These are phyloP conservation scores for Spongilla lacustris DNA, from an alignment of 37 sponge, comb jelly and placozoan species.

Conservation along the genomic window DNA sequence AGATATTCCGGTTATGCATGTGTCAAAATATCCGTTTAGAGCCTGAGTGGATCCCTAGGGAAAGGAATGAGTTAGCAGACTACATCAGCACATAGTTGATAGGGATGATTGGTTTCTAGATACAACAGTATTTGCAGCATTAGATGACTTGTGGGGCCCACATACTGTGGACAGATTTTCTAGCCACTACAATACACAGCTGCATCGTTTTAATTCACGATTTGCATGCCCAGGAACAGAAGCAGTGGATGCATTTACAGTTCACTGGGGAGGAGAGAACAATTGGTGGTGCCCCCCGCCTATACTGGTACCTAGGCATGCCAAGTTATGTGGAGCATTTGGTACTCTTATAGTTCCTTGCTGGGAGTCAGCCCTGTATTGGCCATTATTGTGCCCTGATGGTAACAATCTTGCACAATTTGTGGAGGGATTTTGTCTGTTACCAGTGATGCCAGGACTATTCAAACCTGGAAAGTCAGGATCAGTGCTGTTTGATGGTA, in stretches of 20 bases:
- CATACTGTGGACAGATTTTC: slow-evolving; percentile 49
- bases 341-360: slow-evolving; percentile 44
- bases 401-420: slow-evolving; percentile 2
- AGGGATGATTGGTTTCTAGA: slow-evolving; percentile 35
- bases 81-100: slow-evolving; percentile 20
- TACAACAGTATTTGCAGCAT: background rate
- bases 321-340: background rate
- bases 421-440: slow-evolving; percentile 1
- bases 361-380: slow-evolving; percentile 51
- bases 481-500: too few relatives aligned
- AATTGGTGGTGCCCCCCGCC: slow-evolving; percentile 52
- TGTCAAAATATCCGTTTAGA: slow-evolving; percentile 4
- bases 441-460: too few relatives aligned
- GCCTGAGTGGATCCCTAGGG: slow-evolving; percentile 45
- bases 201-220: slow-evolving; percentile 8
- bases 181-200: slow-evolving; percentile 6
- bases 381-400: slow-evolving; percentile 40
- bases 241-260: slow-evolving; percentile 52
- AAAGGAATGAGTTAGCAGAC: slow-evolving; percentile 23
- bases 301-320: slow-evolving; percentile 19
- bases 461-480: too few relatives aligned
- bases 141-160: slow-evolving; percentile 41
- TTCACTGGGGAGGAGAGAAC: slow-evolving; percentile 28
- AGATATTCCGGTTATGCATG: slow-evolving; percentile 5
- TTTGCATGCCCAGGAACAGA: slow-evolving; percentile 31